Evolutionary conservation across 92 coral and sea anemone genomes (phyloP).

Genomic region (Metridium senile): DNA sequence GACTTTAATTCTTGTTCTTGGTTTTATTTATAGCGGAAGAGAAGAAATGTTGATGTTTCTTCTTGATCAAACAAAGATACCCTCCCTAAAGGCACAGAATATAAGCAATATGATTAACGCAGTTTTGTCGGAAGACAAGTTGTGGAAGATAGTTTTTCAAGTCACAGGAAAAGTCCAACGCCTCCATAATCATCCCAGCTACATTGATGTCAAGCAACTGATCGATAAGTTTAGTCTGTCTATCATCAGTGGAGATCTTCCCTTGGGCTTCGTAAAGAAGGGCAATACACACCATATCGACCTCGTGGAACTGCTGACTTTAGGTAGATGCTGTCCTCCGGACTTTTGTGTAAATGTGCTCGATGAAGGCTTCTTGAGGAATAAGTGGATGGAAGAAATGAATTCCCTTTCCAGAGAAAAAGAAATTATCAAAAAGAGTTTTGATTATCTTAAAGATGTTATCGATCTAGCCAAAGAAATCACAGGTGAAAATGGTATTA

Average conservation of each 20-base stretch:
- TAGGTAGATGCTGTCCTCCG: constrained; percentile 3
- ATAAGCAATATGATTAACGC: not conserved
- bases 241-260: not conserved
- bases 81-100: not conserved
- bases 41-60: constrained; percentile 22
- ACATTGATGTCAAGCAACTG: not conserved
- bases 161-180: constrained; percentile 27
- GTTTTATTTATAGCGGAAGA: constrained; percentile 29
- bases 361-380: not conserved
- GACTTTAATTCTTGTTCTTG: not conserved
- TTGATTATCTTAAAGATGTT: constrained; percentile 33
- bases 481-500: constrained; percentile 12
- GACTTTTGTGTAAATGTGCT: not conserved
- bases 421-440: not conserved
- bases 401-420: not conserved
- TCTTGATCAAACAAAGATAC: constrained; percentile 11
- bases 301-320: constrained; percentile 17
- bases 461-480: constrained; percentile 31
- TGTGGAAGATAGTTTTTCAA: constrained; percentile 14
- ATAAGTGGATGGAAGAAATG: constrained; percentile 19
- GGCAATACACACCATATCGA: not conserved
- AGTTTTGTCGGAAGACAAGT: constrained; percentile 9
- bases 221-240: not conserved
- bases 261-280: constrained; percentile 3
- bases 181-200: constrained; percentile 7